Base-by-base conservation (phyloP, 2,888 invertebrate genomes). In the Yponomeuta evonymella region DNA sequence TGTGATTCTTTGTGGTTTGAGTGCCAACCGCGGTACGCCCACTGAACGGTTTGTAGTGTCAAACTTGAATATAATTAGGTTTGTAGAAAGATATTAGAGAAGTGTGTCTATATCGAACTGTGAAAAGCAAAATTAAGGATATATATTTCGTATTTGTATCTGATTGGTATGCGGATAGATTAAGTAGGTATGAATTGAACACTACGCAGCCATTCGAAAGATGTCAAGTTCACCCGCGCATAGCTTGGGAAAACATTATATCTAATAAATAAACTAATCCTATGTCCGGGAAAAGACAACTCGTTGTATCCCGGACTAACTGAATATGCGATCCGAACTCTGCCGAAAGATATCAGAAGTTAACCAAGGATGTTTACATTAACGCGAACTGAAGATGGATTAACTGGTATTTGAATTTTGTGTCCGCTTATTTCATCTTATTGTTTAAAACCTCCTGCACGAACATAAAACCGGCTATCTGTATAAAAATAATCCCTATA, bases 1-100 rank as follows among this genome's bases (percentile, higher is more conserved):
- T 88, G 89, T 87, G 83, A 94, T 94, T 94, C 95, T 96, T 95
- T 95, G 93, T 93, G 93, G 89, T 83, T 94, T 95, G 95, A 95
- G 94, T 95, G 94, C 94, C 92, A 90, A 48, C 92, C 89, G 84
- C 87, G 80, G 48, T 78, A 79, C 82, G 82, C 82, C 82, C 83
- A 83, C 83, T 29, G 67, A 58, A 62, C 71, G 68, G 23, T n/a
- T 9, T 10, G 67, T 36, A 33, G 15, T 43, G 15, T 67, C 43
- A 43, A 67, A 67, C 36, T n/a, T 15, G 48, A 48, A 43, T 23
- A 12, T 65, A 64, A 30, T 64, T 67, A 29, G 33, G n/a, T 69
- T 30, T 29, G 65, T 65, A 30, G 11, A 65, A 30, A 65, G 33
- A 65, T 30, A 65, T 58, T 58, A 15, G 51, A 58, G 51, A 58